Evolutionary conservation across 1,140 invertebrate species (phyloP).

Genomic region (Lordiphosa stackelbergi): DNA sequence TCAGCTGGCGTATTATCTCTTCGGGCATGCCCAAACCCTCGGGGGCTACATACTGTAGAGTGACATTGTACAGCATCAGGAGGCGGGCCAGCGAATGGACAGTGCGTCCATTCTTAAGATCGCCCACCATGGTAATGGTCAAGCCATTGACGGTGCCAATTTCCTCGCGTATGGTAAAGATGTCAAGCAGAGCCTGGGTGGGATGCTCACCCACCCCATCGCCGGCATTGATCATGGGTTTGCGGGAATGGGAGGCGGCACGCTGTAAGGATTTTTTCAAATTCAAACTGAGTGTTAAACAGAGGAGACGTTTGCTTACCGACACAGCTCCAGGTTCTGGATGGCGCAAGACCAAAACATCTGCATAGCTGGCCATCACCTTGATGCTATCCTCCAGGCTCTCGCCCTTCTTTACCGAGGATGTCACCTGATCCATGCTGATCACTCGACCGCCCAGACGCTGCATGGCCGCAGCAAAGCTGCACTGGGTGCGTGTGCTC

Average conservation of each 20-base stretch:
- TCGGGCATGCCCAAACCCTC: conserved; percentile 92
- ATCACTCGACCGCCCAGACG: conserved; percentile 94
- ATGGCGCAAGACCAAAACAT: conserved; percentile 96
- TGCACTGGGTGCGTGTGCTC: conserved; percentile 96
- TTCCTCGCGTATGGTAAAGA: conserved; percentile 99
- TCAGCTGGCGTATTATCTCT: conserved; percentile 88
- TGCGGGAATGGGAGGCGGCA: conserved; percentile 88
- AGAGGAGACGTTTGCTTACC: conserved; percentile 79
- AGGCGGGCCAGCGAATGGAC: conserved; percentile 97
- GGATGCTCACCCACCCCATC: conserved; percentile 99
- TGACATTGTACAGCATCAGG: conserved; percentile 93
- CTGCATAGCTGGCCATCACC: conserved; percentile 91
- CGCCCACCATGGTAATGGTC: conserved; percentile 95
- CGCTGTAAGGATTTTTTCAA: conserved; percentile 78
- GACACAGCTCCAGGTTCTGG: conserved; percentile 93
- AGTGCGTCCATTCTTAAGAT: conserved; percentile 97
- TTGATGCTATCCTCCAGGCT: conserved; percentile 92
- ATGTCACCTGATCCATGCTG: conserved; percentile 91
- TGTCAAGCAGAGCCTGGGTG: conserved; percentile 97
- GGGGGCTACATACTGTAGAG: conserved; percentile 93
- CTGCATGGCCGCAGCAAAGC: conserved; percentile 97
- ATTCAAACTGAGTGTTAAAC: not conserved
- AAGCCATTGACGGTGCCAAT: conserved; percentile 98
- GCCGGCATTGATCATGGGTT: conserved; percentile 97
- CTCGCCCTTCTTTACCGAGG: conserved; percentile 98